Evolutionary conservation across 37 sponge, comb jelly and placozoan genomes (phyloP), one percentile per base, ranked within the genome.

Genomic region (Chondrilla cf. caribensis): DNA sequence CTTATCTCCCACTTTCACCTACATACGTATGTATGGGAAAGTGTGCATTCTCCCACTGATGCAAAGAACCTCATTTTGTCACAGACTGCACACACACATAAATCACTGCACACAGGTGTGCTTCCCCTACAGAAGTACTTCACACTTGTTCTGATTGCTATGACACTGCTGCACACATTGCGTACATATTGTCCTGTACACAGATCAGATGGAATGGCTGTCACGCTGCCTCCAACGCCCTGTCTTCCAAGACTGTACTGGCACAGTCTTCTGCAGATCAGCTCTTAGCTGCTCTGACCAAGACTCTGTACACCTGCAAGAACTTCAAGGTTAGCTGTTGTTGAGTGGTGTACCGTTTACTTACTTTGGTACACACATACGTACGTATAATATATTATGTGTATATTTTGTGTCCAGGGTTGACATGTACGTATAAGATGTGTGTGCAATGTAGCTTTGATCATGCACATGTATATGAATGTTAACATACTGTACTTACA

Each of bases 241-340:
- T 68, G 19, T 35, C 19, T 2, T 68, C 70, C 2, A 3, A 28
- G 37, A 28, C 37, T 3, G 36, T 68, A 37, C 32, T 68, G 70
- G 32, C 70, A 3, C 32, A 19, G 31, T 68, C 32, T 28, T 28
- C 70, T 36, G 70, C 32, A 21, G 70, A 9, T 4, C 36, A 28
- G 7, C 36, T 68, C 31, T 3, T 68, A 35, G 32, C 4, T 17
- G 70, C 70, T 29, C 37, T 68, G 3, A 9, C 70, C 18, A 68
- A 68, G 37, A 35, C 70, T 29, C 70, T 68, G 37, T 68, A 68
- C 37, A 33, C 18, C 70, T 36, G 70, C 37, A 68, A 68, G 37
- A 68, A 68, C 70, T 68, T 68, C 70, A 68, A 68, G 70, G 70
- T 68, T n/a, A n/a, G 57, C 17, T 55, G 57, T 17, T 19, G n/a